phyloP scores from a whole-genome alignment of 1,140 invertebrate species.

The Cylas formicarius region DNA sequence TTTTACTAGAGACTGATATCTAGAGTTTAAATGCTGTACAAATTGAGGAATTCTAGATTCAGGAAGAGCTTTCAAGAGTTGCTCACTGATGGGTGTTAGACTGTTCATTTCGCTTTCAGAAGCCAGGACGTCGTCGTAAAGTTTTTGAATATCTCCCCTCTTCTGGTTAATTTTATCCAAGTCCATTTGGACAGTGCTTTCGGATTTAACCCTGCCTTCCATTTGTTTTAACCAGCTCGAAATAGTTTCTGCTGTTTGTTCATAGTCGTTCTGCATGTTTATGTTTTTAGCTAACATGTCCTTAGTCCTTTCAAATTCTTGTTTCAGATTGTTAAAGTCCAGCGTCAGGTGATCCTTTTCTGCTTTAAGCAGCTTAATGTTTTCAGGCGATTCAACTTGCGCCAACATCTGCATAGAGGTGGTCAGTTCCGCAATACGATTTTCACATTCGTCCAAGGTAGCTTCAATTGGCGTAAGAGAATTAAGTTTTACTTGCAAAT shows the following conservation, averaged over 20 bases:
- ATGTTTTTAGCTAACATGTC: constrained; percentile 63
- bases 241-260: constrained; percentile 66
- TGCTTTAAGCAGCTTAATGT: constrained; percentile 52
- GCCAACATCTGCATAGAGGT: constrained; percentile 59
- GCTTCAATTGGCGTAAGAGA: constrained; percentile 70
- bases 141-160: constrained; percentile 56
- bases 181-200: constrained; percentile 63
- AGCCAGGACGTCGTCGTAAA: constrained; percentile 56
- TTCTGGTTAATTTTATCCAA: constrained; percentile 64
- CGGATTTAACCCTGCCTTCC: constrained; percentile 69
- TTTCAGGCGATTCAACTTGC: constrained; percentile 60
- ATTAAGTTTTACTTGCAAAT: constrained; percentile 83
- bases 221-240: constrained; percentile 79
- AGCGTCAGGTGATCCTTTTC: constrained; percentile 58
- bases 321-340: constrained; percentile 62
- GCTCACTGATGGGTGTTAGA: constrained; percentile 59
- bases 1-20: constrained; percentile 69
- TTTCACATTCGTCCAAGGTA: constrained; percentile 61
- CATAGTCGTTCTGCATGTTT: constrained; percentile 73
- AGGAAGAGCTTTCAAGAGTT: constrained; percentile 67
- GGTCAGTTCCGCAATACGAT: constrained; percentile 57
- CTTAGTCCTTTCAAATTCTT: constrained; percentile 62
- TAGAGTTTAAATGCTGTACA: constrained; percentile 64
- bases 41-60: constrained; percentile 76
- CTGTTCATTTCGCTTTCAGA: constrained; percentile 60